Evolutionary conservation across 1,140 invertebrate genomes (phyloP), one percentile per base, ranked within the genome.

Genomic region (Venturia canescens): DNA sequence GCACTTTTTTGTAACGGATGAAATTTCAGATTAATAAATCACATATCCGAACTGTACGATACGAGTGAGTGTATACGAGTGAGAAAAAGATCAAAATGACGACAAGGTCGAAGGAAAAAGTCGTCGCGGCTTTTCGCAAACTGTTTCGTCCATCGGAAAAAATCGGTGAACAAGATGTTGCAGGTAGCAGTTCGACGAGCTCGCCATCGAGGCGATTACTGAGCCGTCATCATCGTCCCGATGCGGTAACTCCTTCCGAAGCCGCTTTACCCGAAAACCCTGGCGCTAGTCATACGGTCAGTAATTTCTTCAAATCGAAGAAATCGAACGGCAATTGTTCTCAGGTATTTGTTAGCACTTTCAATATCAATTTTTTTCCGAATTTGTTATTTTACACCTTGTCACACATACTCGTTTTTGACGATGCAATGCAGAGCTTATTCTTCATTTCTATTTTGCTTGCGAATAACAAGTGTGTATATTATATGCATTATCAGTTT

Each of bases 71-170:
- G n/a, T n/a, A n/a, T n/a, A n/a, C n/a, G n/a, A n/a, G 34, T 71
- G 48, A 7, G 53, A 31, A 70, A 50, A 26, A 71, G n/a, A 71
- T 48, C 72, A 86, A 26, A 69, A 96, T 96, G 95, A 94, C 94
- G 82, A 95, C 95, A 79, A 93, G 95, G 80, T 95, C 95, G 5
- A 96, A 95, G 88, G 93, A 94, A 63, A 94, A 94, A 89, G 94
- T 97, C 44, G 94, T 95, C 6, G 94, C 95, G 27, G 96, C 95
- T 31, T 95, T 97, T 88, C 92, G 95, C 82, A 96, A 96, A 90
- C 90, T 96, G 78, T 96, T 96, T 88, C 94, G 94, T 80, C 93
- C 94, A 31, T 94, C 94, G 11, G 94, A 94, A 85, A 96, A 95
- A 86, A 88, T 92, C 7, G 78, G 80, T 7, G 93, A 94, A 26